Evolutionary conservation across 2,113 vertebrate genomes (phyloP).

Genomic region (Nematolebias whitei): DNA sequence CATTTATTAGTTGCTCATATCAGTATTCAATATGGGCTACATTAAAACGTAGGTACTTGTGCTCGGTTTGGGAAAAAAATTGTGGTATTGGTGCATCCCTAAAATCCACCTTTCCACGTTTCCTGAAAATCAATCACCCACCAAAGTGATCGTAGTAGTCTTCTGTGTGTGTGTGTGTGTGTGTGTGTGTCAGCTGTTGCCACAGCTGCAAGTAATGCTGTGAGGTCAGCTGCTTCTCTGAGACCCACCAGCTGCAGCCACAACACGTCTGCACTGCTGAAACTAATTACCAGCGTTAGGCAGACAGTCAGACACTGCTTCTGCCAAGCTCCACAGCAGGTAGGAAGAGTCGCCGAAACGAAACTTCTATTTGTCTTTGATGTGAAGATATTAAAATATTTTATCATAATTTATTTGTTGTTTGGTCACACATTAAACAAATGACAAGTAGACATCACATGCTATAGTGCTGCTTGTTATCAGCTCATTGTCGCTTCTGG

Average conservation of each 20-base stretch:
- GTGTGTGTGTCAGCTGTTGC: constrained; percentile 61
- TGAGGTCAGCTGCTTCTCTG: constrained; percentile 53
- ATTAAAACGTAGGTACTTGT: too few relatives aligned
- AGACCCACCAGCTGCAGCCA: constrained; percentile 21
- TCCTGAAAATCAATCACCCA: background rate
- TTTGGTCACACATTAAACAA: background rate
- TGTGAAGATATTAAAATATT: background rate
- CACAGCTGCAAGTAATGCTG: constrained; percentile 62
- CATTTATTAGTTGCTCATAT: too few relatives aligned
- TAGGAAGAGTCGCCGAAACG: background rate
- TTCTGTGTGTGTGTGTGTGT: constrained; percentile 3
- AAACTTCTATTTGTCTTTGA: background rate
- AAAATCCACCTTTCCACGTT: background rate
- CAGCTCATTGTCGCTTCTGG: too few relatives aligned
- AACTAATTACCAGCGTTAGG: background rate
- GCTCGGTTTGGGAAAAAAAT: too few relatives aligned
- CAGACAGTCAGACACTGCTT: background rate
- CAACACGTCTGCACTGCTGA: constrained; percentile 16
- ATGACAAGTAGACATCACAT: too few relatives aligned
- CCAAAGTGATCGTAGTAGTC: background rate
- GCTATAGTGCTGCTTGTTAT: too few relatives aligned
- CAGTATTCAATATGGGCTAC: too few relatives aligned
- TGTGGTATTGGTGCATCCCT: too few relatives aligned
- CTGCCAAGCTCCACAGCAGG: background rate
- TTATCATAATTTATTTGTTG: background rate